Evolutionary conservation across 2,888 invertebrate species (phyloP), one percentile per base, ranked within the genome.

Genomic region (Tiliacea aurago): DNA sequence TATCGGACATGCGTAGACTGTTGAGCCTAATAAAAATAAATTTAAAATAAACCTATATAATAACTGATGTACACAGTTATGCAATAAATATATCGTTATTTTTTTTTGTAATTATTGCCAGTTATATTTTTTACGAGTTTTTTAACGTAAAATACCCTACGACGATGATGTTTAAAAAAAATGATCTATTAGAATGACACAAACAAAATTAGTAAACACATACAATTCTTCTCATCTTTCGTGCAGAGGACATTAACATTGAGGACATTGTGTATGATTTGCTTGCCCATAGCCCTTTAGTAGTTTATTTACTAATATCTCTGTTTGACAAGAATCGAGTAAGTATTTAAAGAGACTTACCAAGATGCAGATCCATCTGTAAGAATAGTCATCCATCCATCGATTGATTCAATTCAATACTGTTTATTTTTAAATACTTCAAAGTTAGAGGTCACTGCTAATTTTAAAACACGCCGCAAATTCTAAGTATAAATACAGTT

Each of bases 401-500:
- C 43, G 62, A 20, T 45, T 11, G 18, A 23, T 43, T 13, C 18
- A 20, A 64, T 41, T 41, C 20, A 41, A 5, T 28, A 43, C 20
- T n/a, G 5, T 43, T 66, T n/a, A n/a, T 41, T 11, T 49, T 20
- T 20, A 33, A 18, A 37, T 23, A 64, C 10, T 41, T 41, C 9
- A 10, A 20, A 28, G 23, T 41, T 37, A 18, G 18, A 51, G 13
- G 15, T 18, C 41, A 56, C 18, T 49, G 37, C n/a, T 15, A 20
- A 28, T 47, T 33, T 18, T n/a, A 37, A 47, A n/a, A 58, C 9
- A 23, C 0, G 13, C 20, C 11, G 23, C 20, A 41, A 53, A 61
- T 69, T 64, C 13, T 64, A 20, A n/a, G n/a, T 62, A 51, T 43
- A 61, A 45, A 62, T 51, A 33, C 33, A 68, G 47, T 51, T 75